Conservation (phyloP, 2,888 invertebrate species). For the Oscheius onirici region DNA sequence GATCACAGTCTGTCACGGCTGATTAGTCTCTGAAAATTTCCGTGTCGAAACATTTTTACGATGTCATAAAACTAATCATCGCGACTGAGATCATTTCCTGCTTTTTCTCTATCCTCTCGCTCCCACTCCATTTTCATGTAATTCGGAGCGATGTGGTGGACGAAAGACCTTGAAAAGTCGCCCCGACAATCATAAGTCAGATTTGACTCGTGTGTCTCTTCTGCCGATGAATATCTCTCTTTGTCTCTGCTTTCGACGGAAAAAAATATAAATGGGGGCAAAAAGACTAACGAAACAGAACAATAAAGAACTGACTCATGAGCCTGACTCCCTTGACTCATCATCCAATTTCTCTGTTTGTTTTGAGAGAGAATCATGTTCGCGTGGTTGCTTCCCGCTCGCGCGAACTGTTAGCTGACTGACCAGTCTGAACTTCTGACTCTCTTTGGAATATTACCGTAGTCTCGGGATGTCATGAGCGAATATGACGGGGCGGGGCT, state of each 20-base stretch:
- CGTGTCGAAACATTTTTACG: no score
- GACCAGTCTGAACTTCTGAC: not conserved
- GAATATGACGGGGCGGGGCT: conserved; percentile 16
- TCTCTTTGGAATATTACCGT: conserved; percentile 20
- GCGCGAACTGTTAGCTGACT: conserved; percentile 3
- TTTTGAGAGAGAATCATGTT: conserved; percentile 15
- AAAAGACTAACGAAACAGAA: no score
- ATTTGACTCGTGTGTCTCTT: conserved; percentile 23
- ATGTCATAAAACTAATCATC: no score
- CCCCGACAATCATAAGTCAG: conserved; percentile 30
- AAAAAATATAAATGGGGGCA: not conserved
- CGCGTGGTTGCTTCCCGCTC: not conserved
- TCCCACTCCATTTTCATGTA: conserved; percentile 11
- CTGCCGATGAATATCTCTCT: conserved; percentile 15
- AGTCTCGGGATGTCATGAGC: conserved; percentile 7
- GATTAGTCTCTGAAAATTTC: no score
- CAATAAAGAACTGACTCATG: not conserved
- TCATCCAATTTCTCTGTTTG: conserved; percentile 7
- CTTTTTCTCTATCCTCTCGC: conserved; percentile 23
- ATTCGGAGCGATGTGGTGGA: conserved; percentile 1
- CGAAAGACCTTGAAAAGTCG: conserved; percentile 8
- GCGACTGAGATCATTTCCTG: not conserved
- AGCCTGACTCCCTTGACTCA: not conserved
- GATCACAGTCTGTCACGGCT: no score
- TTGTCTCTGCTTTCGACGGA: no score